Evolutionary conservation across 2,888 invertebrate genomes (phyloP), one percentile per base, ranked within the genome.

Genomic region (Neoitamus cyanurus): DNA sequence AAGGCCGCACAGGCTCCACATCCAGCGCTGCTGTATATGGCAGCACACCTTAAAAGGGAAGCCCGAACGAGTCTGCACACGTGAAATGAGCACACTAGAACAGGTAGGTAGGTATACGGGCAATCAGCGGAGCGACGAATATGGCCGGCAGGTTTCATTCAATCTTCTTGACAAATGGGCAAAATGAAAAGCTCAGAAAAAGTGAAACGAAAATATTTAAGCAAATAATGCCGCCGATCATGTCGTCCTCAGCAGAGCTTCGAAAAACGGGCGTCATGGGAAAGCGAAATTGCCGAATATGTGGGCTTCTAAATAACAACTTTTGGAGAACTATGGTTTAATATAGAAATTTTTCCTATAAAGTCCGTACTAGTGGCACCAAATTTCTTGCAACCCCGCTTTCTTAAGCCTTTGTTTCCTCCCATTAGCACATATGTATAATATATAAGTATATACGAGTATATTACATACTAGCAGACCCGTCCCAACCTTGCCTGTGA

Each of bases 81-180:
- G 37, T 25, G 77, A 77, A 77, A 77, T 77, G 77, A 46, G 77
- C 77, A 77, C 77, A 46, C 77, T 77, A 46, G 77, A 46, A 46
- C 73, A 73, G 34, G 73, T 70, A 73, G 25, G 11, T 69, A n/a
- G 34, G 72, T 36, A 73, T n/a, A 70, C 34, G 15, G 70, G 30
- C 31, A 34, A 70, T 31, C 34, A 70, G 58, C 30, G 70, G 70
- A n/a, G 34, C 70, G 58, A 70, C 70, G 13, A 31, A 70, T 31
- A 70, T 70, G 70, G 70, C 30, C 31, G 70, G n/a, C 15, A 31
- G 70, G 30, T 70, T 70, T 70, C 70, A 70, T 34, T 70, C 70
- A 70, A 31, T 70, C 70, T 31, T 75, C 75, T 36, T 75, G 75
- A 37, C 31, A 31, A 34, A 70, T 70, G 70, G 30, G 68, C 7